Conservation (phyloP, 2,888 invertebrate genomes). For the Craniophora ligustri region DNA sequence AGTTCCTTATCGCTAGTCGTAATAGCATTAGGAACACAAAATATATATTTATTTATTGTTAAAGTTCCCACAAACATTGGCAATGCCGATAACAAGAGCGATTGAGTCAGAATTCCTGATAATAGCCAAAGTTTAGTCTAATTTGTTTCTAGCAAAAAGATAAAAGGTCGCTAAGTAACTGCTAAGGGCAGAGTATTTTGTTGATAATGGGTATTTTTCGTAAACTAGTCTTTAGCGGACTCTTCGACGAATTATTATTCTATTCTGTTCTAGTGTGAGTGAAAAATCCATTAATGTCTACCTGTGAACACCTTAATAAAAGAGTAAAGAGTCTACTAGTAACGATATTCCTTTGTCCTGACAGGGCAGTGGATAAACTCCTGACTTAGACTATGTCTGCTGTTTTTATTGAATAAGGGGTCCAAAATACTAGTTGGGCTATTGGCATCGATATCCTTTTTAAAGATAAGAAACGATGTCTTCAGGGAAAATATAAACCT, state of each 20-base stretch:
- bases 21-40: slow-evolving; percentile 15
- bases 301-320: too few species aligned
- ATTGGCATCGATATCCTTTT: too few species aligned
- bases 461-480: too few species aligned
- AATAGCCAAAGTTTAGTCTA: slow-evolving; percentile 35
- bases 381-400: too few species aligned
- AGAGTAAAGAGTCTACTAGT: too few species aligned
- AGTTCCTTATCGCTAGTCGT: slow-evolving; percentile 16
- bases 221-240: neutral
- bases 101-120: slow-evolving; percentile 35
- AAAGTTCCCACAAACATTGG: slow-evolving; percentile 42
- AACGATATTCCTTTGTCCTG: too few species aligned
- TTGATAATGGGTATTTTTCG: slow-evolving; percentile 18
- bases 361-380: too few species aligned
- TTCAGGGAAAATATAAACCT: too few species aligned
- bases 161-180: slow-evolving; percentile 37
- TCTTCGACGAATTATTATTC: neutral
- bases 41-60: slow-evolving; percentile 20
- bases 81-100: slow-evolving; percentile 22
- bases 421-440: too few species aligned
- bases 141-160: slow-evolving; percentile 34
- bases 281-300: too few species aligned
- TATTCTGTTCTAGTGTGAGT: too few species aligned
- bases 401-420: too few species aligned
- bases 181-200: slow-evolving; percentile 32